phyloP scores from a whole-genome alignment of 2,113 vertebrate genomes.

The Tachysurus vachellii region DNA sequence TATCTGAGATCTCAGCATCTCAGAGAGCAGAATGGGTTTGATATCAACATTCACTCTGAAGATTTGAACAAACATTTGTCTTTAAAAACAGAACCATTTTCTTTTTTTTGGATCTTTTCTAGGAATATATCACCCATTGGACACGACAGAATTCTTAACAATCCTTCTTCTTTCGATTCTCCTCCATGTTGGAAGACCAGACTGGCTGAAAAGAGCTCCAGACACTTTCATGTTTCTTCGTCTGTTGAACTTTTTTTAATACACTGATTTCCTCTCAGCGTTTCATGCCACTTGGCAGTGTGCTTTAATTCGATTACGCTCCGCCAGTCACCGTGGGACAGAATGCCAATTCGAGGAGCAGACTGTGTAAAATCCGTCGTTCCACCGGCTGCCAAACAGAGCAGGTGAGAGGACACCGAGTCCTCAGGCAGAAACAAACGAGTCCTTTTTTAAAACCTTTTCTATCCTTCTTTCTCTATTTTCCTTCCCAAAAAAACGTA shows the following conservation, averaged over 20 bases:
- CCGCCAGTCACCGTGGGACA: conserved; percentile 65
- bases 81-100: too few species aligned
- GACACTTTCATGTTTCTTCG: conserved; percentile 70
- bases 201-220: conserved; percentile 50
- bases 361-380: conserved; percentile 72
- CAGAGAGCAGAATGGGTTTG: too few species aligned
- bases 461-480: background rate
- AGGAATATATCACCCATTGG: background rate
- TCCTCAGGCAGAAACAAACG: conserved; percentile 65
- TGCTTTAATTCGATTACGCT: conserved; percentile 73
- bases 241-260: conserved; percentile 68
- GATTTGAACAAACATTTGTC: too few species aligned
- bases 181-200: conserved; percentile 47
- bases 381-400: conserved; percentile 64
- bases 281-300: conserved; percentile 65
- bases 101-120: too few species aligned
- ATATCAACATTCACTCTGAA: too few species aligned
- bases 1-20: too few species aligned
- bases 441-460: background rate
- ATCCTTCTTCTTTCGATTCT: background rate
- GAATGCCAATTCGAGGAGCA: conserved; percentile 71
- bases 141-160: background rate
- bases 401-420: conserved; percentile 66
- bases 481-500: background rate
- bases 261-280: conserved; percentile 58